phyloP scores from a whole-genome alignment of 2,797 vertebrate genomes.

The Rhinella marina region DNA sequence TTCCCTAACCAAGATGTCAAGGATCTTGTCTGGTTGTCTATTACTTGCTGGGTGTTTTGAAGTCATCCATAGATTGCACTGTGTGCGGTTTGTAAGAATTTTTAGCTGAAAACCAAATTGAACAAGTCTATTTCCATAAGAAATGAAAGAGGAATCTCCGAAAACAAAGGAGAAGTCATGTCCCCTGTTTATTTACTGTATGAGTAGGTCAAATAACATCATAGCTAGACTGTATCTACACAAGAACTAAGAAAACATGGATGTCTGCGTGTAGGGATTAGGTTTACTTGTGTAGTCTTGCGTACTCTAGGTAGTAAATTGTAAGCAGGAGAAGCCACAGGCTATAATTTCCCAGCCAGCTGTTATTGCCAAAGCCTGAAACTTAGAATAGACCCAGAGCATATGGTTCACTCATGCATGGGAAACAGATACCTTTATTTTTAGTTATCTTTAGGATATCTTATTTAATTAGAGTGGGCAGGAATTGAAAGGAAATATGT shows the following conservation, averaged over 20 bases:
- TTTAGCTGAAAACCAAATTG: neutral
- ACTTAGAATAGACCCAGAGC: slow-evolving; percentile 70
- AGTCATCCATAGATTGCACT: neutral
- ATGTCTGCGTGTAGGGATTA: neutral
- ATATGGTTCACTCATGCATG: slow-evolving; percentile 68
- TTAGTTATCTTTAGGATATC: slow-evolving; percentile 64
- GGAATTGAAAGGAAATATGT: slow-evolving; percentile 43
- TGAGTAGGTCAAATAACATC: neutral
- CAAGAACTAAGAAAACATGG: neutral
- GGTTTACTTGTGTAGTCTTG: slow-evolving; percentile 25
- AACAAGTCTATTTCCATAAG: neutral
- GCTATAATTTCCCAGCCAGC: slow-evolving; percentile 73
- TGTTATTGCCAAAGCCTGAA: slow-evolving; percentile 70
- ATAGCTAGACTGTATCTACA: neutral
- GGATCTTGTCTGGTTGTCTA: neutral
- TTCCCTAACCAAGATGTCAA: neutral
- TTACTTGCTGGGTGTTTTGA: neutral
- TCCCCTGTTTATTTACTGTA: neutral
- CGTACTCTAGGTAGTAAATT: slow-evolving; percentile 56
- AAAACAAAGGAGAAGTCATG: neutral
- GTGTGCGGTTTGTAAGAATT: neutral
- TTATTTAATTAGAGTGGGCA: slow-evolving; percentile 64
- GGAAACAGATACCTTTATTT: slow-evolving; percentile 68
- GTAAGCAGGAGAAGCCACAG: slow-evolving; percentile 68
- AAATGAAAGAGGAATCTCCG: neutral